Percentiles rank a stretch among this genome's conserved stretches.
These are phyloP conservation scores for Dromius quadrimaculatus DNA, from an alignment of 2,888 invertebrate genomes.

Conservation along the genomic window DNA sequence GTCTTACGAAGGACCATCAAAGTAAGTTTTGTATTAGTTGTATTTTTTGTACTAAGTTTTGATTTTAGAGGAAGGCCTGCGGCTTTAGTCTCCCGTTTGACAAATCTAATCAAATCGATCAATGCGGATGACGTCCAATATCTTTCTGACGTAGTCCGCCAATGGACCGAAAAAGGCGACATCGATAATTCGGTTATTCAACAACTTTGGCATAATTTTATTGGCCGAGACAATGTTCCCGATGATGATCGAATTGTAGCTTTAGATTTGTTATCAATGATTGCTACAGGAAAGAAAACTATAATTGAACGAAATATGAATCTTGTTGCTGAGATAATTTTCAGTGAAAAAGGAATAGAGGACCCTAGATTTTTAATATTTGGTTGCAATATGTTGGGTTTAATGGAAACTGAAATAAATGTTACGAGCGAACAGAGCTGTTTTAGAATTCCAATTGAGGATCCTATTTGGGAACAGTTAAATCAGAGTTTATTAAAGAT, in stretches of 20 bases:
- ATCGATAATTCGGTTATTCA: conserved; percentile 72
- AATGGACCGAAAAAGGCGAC: conserved; percentile 72
- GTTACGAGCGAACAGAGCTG: conserved; percentile 61
- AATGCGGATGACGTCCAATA: conserved; percentile 69
- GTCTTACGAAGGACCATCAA: conserved; percentile 24
- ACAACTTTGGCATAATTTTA: conserved; percentile 88
- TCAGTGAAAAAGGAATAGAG: conserved; percentile 69
- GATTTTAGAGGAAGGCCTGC: conserved; percentile 68
- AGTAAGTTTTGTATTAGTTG: conserved; percentile 33
- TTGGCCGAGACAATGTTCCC: conserved; percentile 78
- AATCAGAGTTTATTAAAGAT: conserved; percentile 67
- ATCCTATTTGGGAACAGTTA: conserved; percentile 71
- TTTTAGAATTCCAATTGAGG: conserved; percentile 64
- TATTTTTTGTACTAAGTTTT: conserved; percentile 43
- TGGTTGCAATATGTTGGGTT: conserved; percentile 71
- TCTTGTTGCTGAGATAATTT: conserved; percentile 79
- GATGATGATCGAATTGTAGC: conserved; percentile 80
- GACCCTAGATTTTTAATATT: conserved; percentile 71
- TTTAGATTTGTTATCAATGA: conserved; percentile 83
- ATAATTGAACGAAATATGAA: conserved; percentile 75
- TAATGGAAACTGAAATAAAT: conserved; percentile 65
- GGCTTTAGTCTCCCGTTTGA: conserved; percentile 72
- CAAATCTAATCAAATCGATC: conserved; percentile 69
- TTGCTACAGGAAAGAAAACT: conserved; percentile 66
- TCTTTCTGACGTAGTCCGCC: conserved; percentile 72